phyloP scores from a whole-genome alignment of 2,888 invertebrate species.

The Drosophila phalerata region DNA sequence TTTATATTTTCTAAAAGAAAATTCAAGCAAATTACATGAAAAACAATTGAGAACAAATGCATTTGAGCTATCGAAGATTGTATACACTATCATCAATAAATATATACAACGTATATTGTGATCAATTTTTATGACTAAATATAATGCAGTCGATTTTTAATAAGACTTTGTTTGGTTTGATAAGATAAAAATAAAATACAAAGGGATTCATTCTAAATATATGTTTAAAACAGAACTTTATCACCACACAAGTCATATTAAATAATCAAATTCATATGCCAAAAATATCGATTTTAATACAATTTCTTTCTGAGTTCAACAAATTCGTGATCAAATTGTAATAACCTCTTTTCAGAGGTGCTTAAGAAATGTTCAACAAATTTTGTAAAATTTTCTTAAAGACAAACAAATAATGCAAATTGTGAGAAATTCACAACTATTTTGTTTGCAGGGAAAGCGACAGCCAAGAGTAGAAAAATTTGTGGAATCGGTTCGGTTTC shows the following conservation, averaged over 20 bases:
- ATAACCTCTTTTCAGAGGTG: neutral
- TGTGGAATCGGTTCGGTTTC: constrained; percentile 18
- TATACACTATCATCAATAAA: neutral
- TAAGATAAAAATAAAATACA: no score
- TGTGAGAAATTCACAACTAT: neutral
- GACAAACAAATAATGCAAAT: constrained; percentile 8
- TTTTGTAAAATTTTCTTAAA: constrained; percentile 4
- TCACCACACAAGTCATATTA: neutral
- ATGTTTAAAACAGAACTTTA: no score
- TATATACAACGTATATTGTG: no score
- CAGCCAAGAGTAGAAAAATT: no score
- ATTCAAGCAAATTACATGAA: neutral
- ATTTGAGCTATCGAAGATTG: neutral
- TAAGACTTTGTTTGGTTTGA: no score
- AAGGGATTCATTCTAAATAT: no score
- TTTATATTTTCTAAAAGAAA: neutral
- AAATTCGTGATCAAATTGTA: constrained; percentile 2
- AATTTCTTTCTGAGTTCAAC: neutral
- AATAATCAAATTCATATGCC: neutral
- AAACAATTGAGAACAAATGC: neutral
- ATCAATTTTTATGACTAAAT: no score
- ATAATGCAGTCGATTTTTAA: no score
- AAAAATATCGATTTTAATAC: neutral
- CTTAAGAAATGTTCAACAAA: neutral
- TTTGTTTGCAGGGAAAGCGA: no score